phyloP scores from a whole-genome alignment of 2,113 vertebrate genomes.

The Chionis minor region DNA sequence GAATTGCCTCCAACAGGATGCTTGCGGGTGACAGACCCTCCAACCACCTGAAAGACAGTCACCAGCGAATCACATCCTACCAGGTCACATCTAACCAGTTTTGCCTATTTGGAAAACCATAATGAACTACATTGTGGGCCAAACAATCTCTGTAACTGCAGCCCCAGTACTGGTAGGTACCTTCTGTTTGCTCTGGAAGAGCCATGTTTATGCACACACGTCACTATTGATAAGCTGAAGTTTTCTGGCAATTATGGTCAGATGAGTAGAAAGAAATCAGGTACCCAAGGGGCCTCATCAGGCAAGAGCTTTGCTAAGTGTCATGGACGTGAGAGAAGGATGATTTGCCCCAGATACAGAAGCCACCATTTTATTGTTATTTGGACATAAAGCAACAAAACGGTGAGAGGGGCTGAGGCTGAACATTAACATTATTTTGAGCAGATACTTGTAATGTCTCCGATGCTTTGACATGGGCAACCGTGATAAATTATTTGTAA shows the following conservation, averaged over 20 bases:
- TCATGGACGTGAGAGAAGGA: neutral
- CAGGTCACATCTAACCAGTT: neutral
- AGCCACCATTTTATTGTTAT: neutral
- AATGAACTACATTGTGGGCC: neutral
- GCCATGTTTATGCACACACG: neutral
- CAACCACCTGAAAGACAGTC: neutral
- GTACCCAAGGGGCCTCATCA: neutral
- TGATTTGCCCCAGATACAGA: neutral
- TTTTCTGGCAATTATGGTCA: neutral
- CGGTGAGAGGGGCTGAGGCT: neutral
- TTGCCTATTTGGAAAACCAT: neutral
- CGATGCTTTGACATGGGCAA: neutral
- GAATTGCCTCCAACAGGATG: neutral
- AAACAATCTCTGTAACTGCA: neutral
- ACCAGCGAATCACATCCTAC: neutral
- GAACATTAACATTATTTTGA: neutral
- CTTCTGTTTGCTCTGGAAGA: neutral
- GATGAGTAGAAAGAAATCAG: neutral
- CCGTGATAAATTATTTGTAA: neutral
- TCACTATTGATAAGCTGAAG: accelerated
- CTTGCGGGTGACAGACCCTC: neutral
- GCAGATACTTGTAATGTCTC: neutral
- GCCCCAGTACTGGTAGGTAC: neutral
- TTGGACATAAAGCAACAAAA: neutral
- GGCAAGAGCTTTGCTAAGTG: neutral